Base-by-base conservation (phyloP, 2,888 invertebrate species). In the Melipona bicolor region DNA sequence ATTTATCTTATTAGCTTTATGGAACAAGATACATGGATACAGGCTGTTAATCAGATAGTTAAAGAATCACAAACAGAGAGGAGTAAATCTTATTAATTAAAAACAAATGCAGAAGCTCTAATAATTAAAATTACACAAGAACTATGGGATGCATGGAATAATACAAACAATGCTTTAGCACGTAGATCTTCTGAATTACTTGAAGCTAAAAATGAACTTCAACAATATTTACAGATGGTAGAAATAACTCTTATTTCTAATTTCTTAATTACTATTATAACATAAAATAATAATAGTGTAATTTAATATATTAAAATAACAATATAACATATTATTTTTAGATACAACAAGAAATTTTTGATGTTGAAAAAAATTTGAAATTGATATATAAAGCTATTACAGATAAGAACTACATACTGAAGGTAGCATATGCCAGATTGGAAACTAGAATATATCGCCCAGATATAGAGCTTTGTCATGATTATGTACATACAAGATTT, bases 331-430 rank as follows among this genome's bases (percentile, higher is more conserved):
- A 24, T 61, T 19, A 64, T 73, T 49, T 85, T 88, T n/a, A 98
- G 97, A 96, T 97, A 59, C 98, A 98, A 93, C 98, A 98, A 95
- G 99, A 99, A 95, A 96, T 99, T 91, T 99, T 98, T 94, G 98
- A 98, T 93, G 96, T 98, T 92, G 98, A 99, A 95, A 98, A 98
- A 95, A 97, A 98, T 91, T 96, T 99, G 92, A 98, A 98, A 94
- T 95, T 98, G 85, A 95, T 99, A 91, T 97, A 98, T 93, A 98
- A 98, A 95, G 97, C 98, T 2, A 98, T 99, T 90, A 96, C 97
- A 90, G 98, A 99, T 95, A 99, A 99, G 95, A 96, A 97, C 89
- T 96, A 96, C 94, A 97, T 97, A 0, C 95, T 97, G 95, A 97
- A 97, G 95, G 97, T 98, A 65, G 98, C 98, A 2, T 98, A 99